Conservation (phyloP, 2,113 vertebrate species). For the Okapia johnstoni region DNA sequence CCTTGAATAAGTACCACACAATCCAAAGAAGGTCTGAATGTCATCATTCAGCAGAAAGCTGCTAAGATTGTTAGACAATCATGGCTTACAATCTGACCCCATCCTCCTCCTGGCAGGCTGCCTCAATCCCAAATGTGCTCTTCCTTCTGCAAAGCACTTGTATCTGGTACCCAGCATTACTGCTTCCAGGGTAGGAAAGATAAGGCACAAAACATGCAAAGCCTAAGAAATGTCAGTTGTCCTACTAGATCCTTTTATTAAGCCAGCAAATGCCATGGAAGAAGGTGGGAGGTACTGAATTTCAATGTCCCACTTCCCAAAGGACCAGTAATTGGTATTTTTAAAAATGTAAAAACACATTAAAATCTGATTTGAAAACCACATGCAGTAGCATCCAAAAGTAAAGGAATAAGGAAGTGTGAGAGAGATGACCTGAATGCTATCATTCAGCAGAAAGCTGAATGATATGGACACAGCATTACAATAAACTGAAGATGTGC, state of each 20-base stretch:
- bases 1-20: background rate
- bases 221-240: background rate
- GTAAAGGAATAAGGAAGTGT: background rate
- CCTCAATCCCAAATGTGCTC: background rate
- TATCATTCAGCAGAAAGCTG: background rate
- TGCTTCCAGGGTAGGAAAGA: background rate
- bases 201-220: background rate
- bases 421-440: background rate
- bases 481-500: accelerated
- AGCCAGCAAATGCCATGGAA: background rate
- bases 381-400: background rate
- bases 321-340: background rate
- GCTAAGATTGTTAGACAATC: background rate
- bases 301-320: background rate
- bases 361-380: background rate
- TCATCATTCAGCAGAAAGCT: background rate
- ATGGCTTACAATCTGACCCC: background rate
- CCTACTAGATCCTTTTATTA: background rate
- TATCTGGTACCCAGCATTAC: background rate
- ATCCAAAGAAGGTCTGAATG: background rate
- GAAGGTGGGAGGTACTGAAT: background rate
- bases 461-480: background rate
- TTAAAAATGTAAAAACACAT: background rate
- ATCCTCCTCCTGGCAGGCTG: background rate
- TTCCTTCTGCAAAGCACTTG: background rate